Conservation (phyloP, 2,113 vertebrate species). For the Rhynchomys soricoides region DNA sequence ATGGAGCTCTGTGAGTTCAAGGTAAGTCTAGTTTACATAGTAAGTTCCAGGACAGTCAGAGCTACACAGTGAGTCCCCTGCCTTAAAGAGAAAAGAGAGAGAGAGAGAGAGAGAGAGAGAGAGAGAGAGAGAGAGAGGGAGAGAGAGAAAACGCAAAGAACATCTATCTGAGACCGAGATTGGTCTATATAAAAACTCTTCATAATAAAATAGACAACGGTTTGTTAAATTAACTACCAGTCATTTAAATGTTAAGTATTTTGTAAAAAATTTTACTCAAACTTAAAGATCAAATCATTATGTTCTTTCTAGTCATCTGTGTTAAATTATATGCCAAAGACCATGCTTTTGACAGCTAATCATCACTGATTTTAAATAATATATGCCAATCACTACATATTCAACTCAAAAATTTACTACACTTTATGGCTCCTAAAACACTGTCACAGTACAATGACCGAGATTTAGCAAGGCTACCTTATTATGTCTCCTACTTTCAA, state of each 20-base stretch:
- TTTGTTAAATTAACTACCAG: neutral
- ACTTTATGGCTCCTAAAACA: constrained; percentile 3
- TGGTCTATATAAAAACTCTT: neutral
- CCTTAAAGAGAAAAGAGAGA: neutral
- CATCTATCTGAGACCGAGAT: neutral
- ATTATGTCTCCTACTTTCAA: neutral
- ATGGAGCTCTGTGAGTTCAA: neutral
- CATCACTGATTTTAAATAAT: constrained; percentile 7
- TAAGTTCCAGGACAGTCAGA: neutral
- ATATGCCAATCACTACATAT: neutral
- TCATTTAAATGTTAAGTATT: constrained; percentile 33
- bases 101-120: neutral
- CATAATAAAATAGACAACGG: neutral
- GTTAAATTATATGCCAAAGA: constrained; percentile 24
- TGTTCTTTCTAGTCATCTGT: neutral
- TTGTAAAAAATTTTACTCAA: neutral
- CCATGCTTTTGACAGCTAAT: neutral
- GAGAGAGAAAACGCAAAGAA: neutral
- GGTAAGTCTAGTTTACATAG: neutral
- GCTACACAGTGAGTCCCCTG: neutral
- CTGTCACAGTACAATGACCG: neutral
- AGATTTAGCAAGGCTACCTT: neutral
- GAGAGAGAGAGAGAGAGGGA: neutral
- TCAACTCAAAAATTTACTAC: neutral
- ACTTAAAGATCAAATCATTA: neutral